These are phyloP conservation scores for Paratrypauchen microcephalus DNA, from an alignment of 2,797 vertebrate species.

Conservation along the genomic window DNA sequence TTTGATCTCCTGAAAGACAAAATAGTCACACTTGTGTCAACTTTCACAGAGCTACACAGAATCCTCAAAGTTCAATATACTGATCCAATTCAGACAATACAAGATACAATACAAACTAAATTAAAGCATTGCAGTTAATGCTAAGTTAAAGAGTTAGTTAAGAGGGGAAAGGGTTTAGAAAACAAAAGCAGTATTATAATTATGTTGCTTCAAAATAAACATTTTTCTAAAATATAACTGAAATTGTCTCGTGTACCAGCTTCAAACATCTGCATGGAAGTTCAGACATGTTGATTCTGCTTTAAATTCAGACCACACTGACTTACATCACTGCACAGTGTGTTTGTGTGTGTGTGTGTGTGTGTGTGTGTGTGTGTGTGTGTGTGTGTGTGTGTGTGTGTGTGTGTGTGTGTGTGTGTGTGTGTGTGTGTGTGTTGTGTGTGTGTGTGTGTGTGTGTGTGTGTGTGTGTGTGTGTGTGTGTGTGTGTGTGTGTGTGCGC, in stretches of 20 bases:
- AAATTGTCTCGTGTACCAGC: not conserved
- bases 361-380: too few relatives aligned
- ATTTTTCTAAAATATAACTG: not conserved
- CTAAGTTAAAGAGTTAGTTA: not conserved
- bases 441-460: too few relatives aligned
- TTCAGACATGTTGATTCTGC: not conserved
- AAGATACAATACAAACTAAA: not conserved
- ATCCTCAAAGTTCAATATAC: not conserved
- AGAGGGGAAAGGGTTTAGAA: not conserved
- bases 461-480: too few relatives aligned
- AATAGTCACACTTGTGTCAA: not conserved
- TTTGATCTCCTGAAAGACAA: slow-evolving; percentile 26
- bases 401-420: too few relatives aligned
- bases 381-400: too few relatives aligned
- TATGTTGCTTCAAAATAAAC: not conserved
- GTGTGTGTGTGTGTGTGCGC: too few relatives aligned
- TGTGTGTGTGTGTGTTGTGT: too few relatives aligned
- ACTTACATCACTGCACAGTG: not conserved
- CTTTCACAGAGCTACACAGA: not conserved
- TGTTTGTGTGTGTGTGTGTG: too few relatives aligned
- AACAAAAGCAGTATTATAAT: not conserved
- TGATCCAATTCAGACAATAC: not conserved
- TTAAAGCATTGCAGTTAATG: not conserved
- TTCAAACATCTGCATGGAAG: not conserved
- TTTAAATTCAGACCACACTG: not conserved